Percentiles rank a stretch among this genome's conserved stretches.
phyloP scores from a whole-genome alignment of 2,888 invertebrate species.

The Andrena marginata region DNA sequence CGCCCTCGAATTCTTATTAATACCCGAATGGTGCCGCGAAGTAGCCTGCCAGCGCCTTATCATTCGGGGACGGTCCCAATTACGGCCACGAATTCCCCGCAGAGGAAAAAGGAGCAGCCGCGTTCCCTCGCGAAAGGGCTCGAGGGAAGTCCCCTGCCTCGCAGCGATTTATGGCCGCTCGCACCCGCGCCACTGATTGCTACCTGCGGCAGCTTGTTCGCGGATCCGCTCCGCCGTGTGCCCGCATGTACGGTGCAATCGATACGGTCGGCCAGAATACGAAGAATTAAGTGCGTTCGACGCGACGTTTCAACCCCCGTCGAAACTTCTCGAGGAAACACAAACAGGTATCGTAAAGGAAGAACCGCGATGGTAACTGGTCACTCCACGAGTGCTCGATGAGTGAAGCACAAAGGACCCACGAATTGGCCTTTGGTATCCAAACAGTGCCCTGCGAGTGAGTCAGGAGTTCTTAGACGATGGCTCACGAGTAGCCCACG shows the following conservation, averaged over 20 bases:
- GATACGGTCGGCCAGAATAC: slow-evolving; percentile 25
- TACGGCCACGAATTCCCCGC: slow-evolving; percentile 31
- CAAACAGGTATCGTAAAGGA: background rate
- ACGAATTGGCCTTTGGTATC: no score
- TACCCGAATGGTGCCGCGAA: slow-evolving; percentile 5
- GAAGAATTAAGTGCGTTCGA: slow-evolving; percentile 16
- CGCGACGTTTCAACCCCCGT: background rate
- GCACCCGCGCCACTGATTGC: slow-evolving; percentile 36
- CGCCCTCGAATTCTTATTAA: slow-evolving; percentile 45
- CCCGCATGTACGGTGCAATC: slow-evolving; percentile 38
- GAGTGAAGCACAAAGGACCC: no score
- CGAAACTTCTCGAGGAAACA: background rate
- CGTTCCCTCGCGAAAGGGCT: slow-evolving; percentile 8
- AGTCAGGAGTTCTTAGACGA: background rate
- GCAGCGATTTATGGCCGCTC: slow-evolving; percentile 35
- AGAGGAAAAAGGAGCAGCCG: background rate
- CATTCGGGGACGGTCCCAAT: slow-evolving; percentile 30
- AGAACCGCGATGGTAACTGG: background rate
- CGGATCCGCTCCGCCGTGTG: slow-evolving; percentile 14
- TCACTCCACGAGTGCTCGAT: no score
- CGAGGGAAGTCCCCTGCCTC: slow-evolving; percentile 24
- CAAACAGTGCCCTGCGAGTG: no score
- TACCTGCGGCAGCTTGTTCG: slow-evolving; percentile 46
- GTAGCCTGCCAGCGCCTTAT: slow-evolving; percentile 16
- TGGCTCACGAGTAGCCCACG: background rate